Base-by-base conservation (phyloP, 2,888 invertebrate genomes). In the Miltochrista miniata region DNA sequence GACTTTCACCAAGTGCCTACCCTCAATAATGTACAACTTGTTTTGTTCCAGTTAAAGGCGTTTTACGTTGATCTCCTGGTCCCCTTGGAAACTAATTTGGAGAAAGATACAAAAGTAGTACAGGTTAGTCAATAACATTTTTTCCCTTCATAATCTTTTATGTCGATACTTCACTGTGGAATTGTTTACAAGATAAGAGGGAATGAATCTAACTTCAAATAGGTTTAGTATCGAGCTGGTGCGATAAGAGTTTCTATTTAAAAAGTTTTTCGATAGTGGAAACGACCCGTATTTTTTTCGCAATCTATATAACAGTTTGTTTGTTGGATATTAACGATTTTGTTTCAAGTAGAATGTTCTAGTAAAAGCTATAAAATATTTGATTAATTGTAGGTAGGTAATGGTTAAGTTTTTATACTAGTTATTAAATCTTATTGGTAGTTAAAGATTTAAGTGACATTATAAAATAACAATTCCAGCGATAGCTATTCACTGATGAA, bases 41-140 rank as follows among this genome's bases (percentile, higher is more conserved):
- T 72, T 76, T 75, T 80, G 68, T 85, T 86, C 66, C 93, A 98
- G 98, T 88, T 98, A 70, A 98, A 98, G 92, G 97, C 97, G 29
- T 98, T 98, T 87, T 98, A 98, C 91, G 97, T 98, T 59, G 98
- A 98, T 92, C 93, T 98, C 61, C 92, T 98, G 73, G 97, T 97
- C 66, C 98, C 98, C 70, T 92, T 98, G 87, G 98, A 98, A 93
- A 97, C 97, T 59, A 98, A 98, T 92, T 93, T 98, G 79, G 98
- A 98, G 87, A 97, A 97, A 86, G 98, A 98, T 88, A 97, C 97
- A 58, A 97, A 97, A 94, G 97, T 98, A 72, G 96, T 96, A 60
- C 96, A 96, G 94, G 96, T 96, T 90, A 92, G 93, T 88, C 71
- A 74, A 81, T 79, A 78, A 72, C 68, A 74, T 65, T 70, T 58